Conservation (phyloP, 2,888 invertebrate genomes). For the Trissolcus brochymenae region DNA sequence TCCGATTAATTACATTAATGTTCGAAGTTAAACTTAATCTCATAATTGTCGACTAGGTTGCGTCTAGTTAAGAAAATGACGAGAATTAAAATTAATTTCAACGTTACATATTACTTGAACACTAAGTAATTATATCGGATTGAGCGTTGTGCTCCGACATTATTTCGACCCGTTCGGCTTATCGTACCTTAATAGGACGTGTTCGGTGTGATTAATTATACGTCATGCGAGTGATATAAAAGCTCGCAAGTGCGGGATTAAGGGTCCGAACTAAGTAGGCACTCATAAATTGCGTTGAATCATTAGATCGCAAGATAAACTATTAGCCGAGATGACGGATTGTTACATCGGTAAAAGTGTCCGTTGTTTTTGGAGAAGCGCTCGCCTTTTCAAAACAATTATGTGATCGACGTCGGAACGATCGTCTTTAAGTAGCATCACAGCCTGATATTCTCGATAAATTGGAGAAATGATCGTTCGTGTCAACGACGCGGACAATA, state of each 20-base stretch:
- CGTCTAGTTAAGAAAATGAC: constrained; percentile 5
- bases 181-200: constrained; percentile 41
- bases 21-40: neutral
- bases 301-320: constrained; percentile 44
- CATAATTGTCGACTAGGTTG: neutral
- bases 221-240: constrained; percentile 51
- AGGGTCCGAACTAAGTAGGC: constrained; percentile 38
- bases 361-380: constrained; percentile 31
- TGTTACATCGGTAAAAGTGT: constrained; percentile 53
- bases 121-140: constrained; percentile 22
- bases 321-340: constrained; percentile 50
- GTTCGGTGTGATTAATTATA: constrained; percentile 53
- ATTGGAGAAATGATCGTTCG: constrained; percentile 29
- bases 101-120: neutral
- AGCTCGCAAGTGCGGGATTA: constrained; percentile 29
- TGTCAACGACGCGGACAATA: constrained; percentile 17
- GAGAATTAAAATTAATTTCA: constrained; percentile 5
- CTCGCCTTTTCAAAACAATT: constrained; percentile 21
- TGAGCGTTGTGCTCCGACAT: constrained; percentile 25
- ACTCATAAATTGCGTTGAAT: constrained; percentile 45
- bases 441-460: constrained; percentile 30
- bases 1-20: neutral
- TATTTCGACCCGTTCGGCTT: constrained; percentile 43
- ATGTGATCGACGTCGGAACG: constrained; percentile 15
- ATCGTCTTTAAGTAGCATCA: constrained; percentile 25